These are phyloP conservation scores for Eumerus sabulonum DNA, from an alignment of 2,888 invertebrate species.

Conservation along the genomic window DNA sequence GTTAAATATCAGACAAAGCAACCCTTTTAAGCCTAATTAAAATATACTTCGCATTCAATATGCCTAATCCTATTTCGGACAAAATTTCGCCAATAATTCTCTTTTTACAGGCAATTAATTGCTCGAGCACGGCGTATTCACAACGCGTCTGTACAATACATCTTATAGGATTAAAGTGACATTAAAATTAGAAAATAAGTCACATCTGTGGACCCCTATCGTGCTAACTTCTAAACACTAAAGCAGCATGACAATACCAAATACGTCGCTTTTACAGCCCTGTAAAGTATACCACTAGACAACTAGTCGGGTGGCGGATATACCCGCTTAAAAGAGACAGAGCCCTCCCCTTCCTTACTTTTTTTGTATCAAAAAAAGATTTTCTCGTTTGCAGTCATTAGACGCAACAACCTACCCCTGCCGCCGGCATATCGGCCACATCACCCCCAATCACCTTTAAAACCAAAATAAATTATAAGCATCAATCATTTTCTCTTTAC, in stretches of 20 bases:
- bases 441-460: constrained; percentile 60
- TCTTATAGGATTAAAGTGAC: constrained; percentile 56
- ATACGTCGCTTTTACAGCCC: constrained; percentile 1
- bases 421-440: not conserved
- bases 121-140: constrained; percentile 27
- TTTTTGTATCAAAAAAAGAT: constrained; percentile 25
- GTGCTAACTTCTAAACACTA: not conserved
- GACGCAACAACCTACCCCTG: constrained; percentile 37
- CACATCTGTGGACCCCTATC: constrained; percentile 45
- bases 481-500: constrained; percentile 67
- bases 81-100: constrained; percentile 41
- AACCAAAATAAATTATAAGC: constrained; percentile 68
- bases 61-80: constrained; percentile 28
- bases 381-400: constrained; percentile 53
- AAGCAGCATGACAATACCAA: constrained; percentile 13
- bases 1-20: constrained; percentile 27
- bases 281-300: not conserved
- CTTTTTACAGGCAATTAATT: constrained; percentile 47
- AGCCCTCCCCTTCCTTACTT: constrained; percentile 7
- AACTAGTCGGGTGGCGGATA: no score
- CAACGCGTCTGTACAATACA: constrained; percentile 38
- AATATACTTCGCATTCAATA: constrained; percentile 28
- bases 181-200: constrained; percentile 63
- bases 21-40: constrained; percentile 31
- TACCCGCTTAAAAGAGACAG: constrained; percentile 8